Conservation (phyloP, 2,888 invertebrate species). For the Amphipyra tragopoginis region DNA sequence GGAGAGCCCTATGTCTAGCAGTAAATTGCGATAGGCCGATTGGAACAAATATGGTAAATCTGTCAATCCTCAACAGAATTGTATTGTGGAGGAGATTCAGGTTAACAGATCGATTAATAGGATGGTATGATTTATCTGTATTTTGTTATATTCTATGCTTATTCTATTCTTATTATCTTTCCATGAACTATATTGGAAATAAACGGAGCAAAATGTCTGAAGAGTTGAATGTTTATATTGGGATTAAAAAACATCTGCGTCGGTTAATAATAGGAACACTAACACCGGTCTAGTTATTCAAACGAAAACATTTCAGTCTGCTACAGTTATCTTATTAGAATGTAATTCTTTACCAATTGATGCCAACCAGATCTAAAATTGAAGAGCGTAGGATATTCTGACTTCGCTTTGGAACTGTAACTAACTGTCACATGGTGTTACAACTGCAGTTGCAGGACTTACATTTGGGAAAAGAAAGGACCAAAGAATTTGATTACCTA, state of each 20-base stretch:
- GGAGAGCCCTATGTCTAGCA: too few relatives aligned
- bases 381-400: not conserved
- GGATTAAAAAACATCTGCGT: conserved; percentile 30
- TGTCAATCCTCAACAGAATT: too few relatives aligned
- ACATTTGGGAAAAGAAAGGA: not conserved
- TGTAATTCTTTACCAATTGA: not conserved
- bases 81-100: too few relatives aligned
- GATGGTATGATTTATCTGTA: too few relatives aligned
- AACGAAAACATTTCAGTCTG: conserved; percentile 28
- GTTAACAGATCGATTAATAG: too few relatives aligned
- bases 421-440: not conserved
- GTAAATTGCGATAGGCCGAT: too few relatives aligned
- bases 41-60: too few relatives aligned
- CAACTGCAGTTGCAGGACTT: not conserved
- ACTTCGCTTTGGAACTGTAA: too few relatives aligned
- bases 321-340: conserved; percentile 3
- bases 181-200: conserved; percentile 6
- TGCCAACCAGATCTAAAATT: not conserved
- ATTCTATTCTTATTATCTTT: too few relatives aligned
- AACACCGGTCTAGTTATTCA: conserved; percentile 18
- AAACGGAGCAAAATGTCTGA: conserved; percentile 10
- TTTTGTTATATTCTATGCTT: too few relatives aligned
- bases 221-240: conserved; percentile 18
- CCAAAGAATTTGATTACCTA: too few relatives aligned
- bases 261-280: conserved; percentile 23